Conservation (phyloP, 2,797 vertebrate species). For the Lithobates sylvaticus region DNA sequence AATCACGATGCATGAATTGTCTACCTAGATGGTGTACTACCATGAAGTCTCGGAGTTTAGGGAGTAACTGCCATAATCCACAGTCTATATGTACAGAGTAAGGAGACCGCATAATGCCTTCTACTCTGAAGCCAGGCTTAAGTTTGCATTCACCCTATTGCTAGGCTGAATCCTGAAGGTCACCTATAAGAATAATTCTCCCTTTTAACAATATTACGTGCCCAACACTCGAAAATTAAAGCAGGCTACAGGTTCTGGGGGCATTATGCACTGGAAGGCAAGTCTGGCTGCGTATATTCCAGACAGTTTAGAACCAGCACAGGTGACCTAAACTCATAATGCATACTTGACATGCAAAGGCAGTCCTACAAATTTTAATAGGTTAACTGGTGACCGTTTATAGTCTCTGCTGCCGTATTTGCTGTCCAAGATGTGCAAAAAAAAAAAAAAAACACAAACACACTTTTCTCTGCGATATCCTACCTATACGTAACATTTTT, state of each 20-base stretch:
- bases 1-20: background rate
- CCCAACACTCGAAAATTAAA: background rate
- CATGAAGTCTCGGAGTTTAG: no score
- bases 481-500: no score
- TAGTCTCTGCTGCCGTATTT: no score
- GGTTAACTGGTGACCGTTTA: no score
- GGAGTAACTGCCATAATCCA: background rate
- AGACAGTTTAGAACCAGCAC: constrained; percentile 1
- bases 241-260: background rate
- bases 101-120: background rate
- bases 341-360: background rate
- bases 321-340: background rate
- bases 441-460: no score
- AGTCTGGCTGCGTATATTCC: background rate
- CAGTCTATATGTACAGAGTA: background rate
- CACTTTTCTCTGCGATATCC: no score
- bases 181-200: background rate
- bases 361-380: background rate
- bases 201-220: constrained; percentile 26
- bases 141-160: constrained; percentile 44
- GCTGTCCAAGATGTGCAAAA: no score
- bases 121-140: constrained; percentile 32
- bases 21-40: background rate
- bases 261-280: background rate
- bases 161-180: constrained; percentile 49